Evolutionary conservation across 2,113 vertebrate species (phyloP).

Genomic region (Aphyosemion australe): DNA sequence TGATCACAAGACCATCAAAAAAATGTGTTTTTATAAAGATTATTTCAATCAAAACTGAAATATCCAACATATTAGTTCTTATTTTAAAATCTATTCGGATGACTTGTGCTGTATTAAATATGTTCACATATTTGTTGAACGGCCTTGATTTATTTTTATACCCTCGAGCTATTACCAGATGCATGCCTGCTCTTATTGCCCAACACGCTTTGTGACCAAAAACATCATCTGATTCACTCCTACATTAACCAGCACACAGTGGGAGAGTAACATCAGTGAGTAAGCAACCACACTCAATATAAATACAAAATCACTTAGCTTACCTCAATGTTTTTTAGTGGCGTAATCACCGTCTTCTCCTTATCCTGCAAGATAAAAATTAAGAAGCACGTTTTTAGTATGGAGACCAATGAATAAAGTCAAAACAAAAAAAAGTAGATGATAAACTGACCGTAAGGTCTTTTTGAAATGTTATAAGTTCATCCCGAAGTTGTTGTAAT

Average conservation of each 20-base stretch:
- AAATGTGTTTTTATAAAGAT: too few species aligned
- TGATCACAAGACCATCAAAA: too few species aligned
- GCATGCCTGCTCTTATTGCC: neutral
- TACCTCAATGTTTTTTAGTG: conserved; percentile 52
- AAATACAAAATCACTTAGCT: conserved; percentile 24
- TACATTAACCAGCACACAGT: conserved; percentile 42
- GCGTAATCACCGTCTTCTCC: conserved; percentile 29
- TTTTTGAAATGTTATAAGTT: accelerated
- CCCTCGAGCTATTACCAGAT: too few species aligned
- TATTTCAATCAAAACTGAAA: too few species aligned
- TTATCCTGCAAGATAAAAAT: conserved; percentile 42
- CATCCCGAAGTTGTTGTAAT: conserved; percentile 32
- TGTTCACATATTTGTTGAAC: too few species aligned
- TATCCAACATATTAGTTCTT: too few species aligned
- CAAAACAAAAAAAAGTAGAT: neutral
- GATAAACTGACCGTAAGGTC: conserved; percentile 43
- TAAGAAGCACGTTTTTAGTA: neutral
- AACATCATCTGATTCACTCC: conserved; percentile 43
- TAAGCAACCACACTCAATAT: conserved; percentile 49
- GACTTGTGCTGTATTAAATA: too few species aligned
- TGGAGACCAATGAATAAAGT: neutral
- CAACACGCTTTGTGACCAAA: conserved; percentile 10
- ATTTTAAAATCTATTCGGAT: too few species aligned
- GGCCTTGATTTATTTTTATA: too few species aligned
- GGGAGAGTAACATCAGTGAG: conserved; percentile 52